Conservation (phyloP, 2,888 invertebrate species). For the Protonemura montana region DNA sequence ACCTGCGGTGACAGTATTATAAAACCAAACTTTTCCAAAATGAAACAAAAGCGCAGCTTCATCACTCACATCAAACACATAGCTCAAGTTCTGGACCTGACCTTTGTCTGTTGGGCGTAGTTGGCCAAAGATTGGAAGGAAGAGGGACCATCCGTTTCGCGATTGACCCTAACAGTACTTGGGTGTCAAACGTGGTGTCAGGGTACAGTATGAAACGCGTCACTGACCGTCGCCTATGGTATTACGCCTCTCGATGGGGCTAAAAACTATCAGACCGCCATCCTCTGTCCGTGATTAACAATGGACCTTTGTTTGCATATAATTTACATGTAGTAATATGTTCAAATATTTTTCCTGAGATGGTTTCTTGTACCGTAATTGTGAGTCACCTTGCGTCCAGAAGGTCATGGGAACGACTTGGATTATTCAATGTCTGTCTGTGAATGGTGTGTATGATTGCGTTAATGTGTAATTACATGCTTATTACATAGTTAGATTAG, state of each 20-base stretch:
- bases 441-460: not conserved
- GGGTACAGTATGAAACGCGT: not conserved
- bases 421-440: not conserved
- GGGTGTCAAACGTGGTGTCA: not conserved
- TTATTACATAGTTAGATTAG: not conserved
- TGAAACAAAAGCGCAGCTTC: too few species aligned
- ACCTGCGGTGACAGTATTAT: too few species aligned
- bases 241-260: not conserved
- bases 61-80: too few species aligned
- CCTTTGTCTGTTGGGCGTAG: constrained; percentile 12
- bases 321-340: not conserved
- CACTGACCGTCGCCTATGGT: not conserved
- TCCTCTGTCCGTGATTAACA: not conserved
- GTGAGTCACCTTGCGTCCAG: not conserved
- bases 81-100: too few species aligned
- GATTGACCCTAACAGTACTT: not conserved
- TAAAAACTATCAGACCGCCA: not conserved
- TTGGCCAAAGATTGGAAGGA: not conserved
- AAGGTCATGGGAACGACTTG: not conserved
- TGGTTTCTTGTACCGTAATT: not conserved
- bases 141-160: not conserved
- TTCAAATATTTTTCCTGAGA: not conserved
- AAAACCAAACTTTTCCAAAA: too few species aligned
- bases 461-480: not conserved
- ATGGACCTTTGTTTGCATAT: not conserved